A percentile compares a stretch with the other conserved stretches of the same genome.
Evolutionary conservation across 2,888 invertebrate genomes (phyloP).

Genomic region (Ophion costatus): DNA sequence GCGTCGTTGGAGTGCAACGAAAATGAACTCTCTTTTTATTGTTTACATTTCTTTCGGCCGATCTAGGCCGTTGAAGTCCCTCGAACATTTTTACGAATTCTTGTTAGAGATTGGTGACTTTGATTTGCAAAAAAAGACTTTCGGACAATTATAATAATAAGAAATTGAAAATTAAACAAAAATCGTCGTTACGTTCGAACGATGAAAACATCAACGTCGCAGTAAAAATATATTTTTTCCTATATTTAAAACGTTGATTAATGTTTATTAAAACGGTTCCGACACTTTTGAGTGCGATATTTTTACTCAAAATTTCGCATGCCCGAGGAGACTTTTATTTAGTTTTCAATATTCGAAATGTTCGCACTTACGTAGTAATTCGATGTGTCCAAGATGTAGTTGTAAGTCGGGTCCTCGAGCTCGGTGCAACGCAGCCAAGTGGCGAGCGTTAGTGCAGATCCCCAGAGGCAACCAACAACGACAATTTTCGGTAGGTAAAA

Average conservation of each 20-base stretch:
- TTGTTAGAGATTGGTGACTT: too few relatives aligned
- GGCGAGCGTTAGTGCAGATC: conserved; percentile 92
- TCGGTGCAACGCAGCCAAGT: conserved; percentile 96
- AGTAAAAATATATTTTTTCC: not conserved
- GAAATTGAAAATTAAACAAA: too few relatives aligned
- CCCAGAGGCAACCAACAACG: conserved; percentile 94
- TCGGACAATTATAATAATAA: too few relatives aligned
- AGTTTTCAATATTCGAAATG: not conserved
- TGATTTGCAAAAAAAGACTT: too few relatives aligned
- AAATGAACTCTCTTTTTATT: too few relatives aligned
- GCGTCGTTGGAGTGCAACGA: too few relatives aligned
- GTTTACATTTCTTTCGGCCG: too few relatives aligned
- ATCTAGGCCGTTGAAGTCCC: too few relatives aligned
- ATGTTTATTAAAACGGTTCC: not conserved
- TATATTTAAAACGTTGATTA: not conserved
- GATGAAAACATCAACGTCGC: too few relatives aligned
- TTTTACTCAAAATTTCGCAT: not conserved
- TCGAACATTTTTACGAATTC: too few relatives aligned
- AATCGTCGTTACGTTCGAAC: too few relatives aligned
- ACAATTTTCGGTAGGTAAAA: conserved; percentile 97
- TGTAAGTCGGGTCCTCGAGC: conserved; percentile 95
- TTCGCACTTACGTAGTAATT: conserved; percentile 90
- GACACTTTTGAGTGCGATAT: not conserved
- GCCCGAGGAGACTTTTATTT: not conserved
- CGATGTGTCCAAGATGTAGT: conserved; percentile 92